Conservation (phyloP, 2,113 vertebrate species). For the Pseudorasbora parva region DNA sequence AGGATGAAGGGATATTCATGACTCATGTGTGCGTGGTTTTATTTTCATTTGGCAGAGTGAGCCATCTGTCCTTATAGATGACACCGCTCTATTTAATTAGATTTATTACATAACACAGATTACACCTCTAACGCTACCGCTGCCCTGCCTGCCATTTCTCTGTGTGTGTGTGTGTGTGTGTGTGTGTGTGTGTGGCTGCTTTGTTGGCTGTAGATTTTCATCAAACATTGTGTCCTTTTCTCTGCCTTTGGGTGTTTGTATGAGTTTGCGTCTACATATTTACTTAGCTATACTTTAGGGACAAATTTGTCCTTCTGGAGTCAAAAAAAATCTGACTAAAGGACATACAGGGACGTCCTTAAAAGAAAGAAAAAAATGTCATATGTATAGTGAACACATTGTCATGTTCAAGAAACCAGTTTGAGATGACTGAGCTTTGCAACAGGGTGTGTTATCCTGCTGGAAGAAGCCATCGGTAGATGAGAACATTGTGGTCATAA, state of each 20-base stretch:
- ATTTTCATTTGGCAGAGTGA: conserved; percentile 47
- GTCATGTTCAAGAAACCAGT: too few relatives aligned
- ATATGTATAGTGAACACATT: neutral
- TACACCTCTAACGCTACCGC: conserved; percentile 43
- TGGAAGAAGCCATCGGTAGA: too few relatives aligned
- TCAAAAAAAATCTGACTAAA: neutral
- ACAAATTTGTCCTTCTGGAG: neutral
- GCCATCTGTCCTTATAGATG: conserved; percentile 47
- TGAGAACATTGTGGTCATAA: too few relatives aligned
- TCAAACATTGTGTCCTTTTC: neutral
- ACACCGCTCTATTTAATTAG: conserved; percentile 49
- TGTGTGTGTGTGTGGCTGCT: neutral
- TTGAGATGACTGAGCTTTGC: too few relatives aligned
- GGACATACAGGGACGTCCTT: neutral
- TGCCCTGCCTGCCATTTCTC: neutral
- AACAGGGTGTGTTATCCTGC: too few relatives aligned
- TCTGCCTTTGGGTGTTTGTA: conserved; percentile 22
- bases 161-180: neutral
- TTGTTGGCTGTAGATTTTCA: conserved; percentile 24
- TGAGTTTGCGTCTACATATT: neutral
- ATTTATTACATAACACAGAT: conserved; percentile 57
- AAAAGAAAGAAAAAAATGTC: neutral
- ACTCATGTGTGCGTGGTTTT: conserved; percentile 25
- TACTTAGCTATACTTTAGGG: neutral
- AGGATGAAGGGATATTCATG: conserved; percentile 14